Conservation (phyloP, 1,140 invertebrate genomes). For the Meloidogyne floridensis region DNA sequence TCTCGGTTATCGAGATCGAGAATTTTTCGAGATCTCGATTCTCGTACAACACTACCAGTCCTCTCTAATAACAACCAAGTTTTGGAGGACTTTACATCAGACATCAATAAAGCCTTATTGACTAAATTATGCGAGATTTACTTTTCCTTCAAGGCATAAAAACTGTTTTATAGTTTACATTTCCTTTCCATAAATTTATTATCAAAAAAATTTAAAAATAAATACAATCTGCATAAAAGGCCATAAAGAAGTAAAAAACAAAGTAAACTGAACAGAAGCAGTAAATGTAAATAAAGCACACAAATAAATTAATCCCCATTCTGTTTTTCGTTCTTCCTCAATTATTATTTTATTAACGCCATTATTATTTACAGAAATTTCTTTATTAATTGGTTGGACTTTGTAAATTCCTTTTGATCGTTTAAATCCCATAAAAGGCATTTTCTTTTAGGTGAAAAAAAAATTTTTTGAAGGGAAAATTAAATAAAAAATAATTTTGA, state of each 20-base stretch:
- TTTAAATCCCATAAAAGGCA: neutral
- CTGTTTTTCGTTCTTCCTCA: conserved; percentile 35
- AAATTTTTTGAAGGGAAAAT: neutral
- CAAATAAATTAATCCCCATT: conserved; percentile 44
- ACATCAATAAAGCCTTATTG: no score
- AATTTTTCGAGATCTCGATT: no score
- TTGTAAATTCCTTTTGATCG: neutral
- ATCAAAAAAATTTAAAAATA: neutral
- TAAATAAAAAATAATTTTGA: neutral
- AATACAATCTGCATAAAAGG: conserved; percentile 67
- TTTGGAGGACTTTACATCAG: no score
- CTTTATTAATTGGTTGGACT: neutral
- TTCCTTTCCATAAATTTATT: neutral
- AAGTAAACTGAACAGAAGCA: conserved; percentile 44
- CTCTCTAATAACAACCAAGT: no score
- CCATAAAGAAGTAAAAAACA: conserved; percentile 58
- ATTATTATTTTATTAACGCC: neutral
- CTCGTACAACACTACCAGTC: no score
- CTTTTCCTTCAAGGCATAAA: neutral
- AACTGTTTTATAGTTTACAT: conserved; percentile 15
- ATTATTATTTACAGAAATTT: conserved; percentile 1
- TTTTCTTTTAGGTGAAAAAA: neutral
- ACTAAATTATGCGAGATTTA: no score
- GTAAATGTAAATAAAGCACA: conserved; percentile 38
- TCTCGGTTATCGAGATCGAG: no score